Conservation (phyloP, 2,888 invertebrate species). For the Thereva nobilitata region DNA sequence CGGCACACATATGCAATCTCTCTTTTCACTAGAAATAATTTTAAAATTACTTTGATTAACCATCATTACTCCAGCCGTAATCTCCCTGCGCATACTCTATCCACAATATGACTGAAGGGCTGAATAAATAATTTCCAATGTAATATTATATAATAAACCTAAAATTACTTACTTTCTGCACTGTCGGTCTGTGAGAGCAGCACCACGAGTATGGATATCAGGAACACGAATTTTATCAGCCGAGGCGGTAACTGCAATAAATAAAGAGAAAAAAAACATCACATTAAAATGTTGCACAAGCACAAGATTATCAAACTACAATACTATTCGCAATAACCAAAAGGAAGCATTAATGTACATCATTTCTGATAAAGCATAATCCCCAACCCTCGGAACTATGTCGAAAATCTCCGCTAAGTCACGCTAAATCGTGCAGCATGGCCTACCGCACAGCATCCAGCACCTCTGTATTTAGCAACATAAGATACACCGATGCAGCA, state of each 20-base stretch:
- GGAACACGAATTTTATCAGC: conserved; percentile 62
- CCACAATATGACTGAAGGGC: too few species aligned
- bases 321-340: conserved; percentile 6
- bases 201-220: conserved; percentile 62
- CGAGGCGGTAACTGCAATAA: conserved; percentile 67
- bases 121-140: neutral
- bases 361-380: neutral
- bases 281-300: conserved; percentile 17
- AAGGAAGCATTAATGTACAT: neutral
- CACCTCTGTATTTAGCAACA: conserved; percentile 6
- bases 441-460: conserved; percentile 3
- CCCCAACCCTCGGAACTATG: conserved; percentile 4
- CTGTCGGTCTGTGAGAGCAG: conserved; percentile 64
- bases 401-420: conserved; percentile 33
- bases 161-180: conserved; percentile 62
- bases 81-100: too few species aligned
- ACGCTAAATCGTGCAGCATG: conserved; percentile 38
- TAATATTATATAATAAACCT: neutral
- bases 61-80: too few species aligned
- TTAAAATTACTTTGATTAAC: too few species aligned
- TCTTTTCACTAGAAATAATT: too few species aligned
- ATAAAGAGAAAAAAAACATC: conserved; percentile 41
- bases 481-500: conserved; percentile 8
- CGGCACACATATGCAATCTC: too few species aligned
- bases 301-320: conserved; percentile 3